These are phyloP conservation scores for Cygnus olor DNA, from an alignment of 2,797 vertebrate genomes.

Conservation along the genomic window DNA sequence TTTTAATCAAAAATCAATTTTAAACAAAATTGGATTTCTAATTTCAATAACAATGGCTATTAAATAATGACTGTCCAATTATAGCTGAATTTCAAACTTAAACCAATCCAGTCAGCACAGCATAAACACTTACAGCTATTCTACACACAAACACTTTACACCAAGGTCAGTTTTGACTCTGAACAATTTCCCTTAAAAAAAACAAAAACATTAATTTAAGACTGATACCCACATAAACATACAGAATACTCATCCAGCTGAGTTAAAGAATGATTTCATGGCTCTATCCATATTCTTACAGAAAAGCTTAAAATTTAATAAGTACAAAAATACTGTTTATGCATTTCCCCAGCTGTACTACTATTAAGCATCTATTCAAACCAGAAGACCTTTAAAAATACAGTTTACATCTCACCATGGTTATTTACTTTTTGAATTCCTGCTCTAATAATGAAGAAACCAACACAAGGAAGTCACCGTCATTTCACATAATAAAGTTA, in stretches of 20 bases:
- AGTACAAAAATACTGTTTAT: not conserved
- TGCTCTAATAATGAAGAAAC: not conserved
- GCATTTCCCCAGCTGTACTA: not conserved
- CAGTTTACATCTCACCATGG: not conserved
- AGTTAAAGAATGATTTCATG: not conserved
- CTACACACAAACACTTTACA: not conserved
- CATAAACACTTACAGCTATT: not conserved
- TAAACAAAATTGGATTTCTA: not conserved
- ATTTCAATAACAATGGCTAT: not conserved
- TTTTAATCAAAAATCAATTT: not conserved
- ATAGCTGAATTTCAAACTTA: not conserved
- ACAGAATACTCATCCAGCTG: not conserved
- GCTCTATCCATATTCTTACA: not conserved
- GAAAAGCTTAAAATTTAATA: not conserved
- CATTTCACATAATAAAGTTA: not conserved
- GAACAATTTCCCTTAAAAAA: not conserved
- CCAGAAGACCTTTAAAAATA: not conserved
- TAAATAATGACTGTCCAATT: not conserved
- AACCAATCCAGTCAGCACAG: not conserved
- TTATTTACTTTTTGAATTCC: constrained; percentile 25
- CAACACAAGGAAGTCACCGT: not conserved
- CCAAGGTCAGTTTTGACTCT: not conserved
- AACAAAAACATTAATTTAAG: not conserved
- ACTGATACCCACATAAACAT: accelerated
- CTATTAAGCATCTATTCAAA: not conserved